Evolutionary conservation across 2,888 invertebrate genomes (phyloP).

Genomic region (Eupithecia insigniata): DNA sequence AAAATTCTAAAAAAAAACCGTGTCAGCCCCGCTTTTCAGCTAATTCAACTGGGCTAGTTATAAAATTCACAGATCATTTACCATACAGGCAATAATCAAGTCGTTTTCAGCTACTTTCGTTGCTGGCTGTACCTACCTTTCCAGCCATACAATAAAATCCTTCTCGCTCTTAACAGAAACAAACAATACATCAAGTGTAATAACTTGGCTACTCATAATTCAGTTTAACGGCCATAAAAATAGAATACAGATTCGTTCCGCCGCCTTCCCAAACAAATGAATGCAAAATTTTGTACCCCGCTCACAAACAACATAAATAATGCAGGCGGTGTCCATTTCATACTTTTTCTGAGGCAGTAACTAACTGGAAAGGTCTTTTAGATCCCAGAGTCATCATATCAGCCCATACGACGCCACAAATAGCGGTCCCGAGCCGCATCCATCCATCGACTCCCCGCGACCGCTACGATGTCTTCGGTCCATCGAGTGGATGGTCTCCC

Average conservation of each 20-base stretch:
- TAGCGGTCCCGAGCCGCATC: too few species aligned
- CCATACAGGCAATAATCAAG: background rate
- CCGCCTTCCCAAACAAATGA: constrained; percentile 55
- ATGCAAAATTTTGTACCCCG: constrained; percentile 61
- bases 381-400: background rate
- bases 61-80: too few species aligned
- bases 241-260: constrained; percentile 41
- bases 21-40: too few species aligned
- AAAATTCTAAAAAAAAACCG: too few species aligned
- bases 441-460: too few species aligned
- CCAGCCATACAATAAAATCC: background rate
- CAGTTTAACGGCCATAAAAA: constrained; percentile 35
- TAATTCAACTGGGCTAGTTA: too few species aligned
- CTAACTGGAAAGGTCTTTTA: constrained; percentile 22
- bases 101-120: background rate
- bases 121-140: background rate
- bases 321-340: constrained; percentile 64
- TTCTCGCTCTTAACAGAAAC: constrained; percentile 8
- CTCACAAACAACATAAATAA: constrained; percentile 66
- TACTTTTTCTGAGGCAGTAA: constrained; percentile 54
- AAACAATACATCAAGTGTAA: constrained; percentile 11
- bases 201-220: constrained; percentile 25
- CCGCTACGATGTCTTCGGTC: too few species aligned
- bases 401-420: too few species aligned
- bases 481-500: too few species aligned